Evolutionary conservation across 2,888 invertebrate species (phyloP).

Genomic region (Acronicta psi): DNA sequence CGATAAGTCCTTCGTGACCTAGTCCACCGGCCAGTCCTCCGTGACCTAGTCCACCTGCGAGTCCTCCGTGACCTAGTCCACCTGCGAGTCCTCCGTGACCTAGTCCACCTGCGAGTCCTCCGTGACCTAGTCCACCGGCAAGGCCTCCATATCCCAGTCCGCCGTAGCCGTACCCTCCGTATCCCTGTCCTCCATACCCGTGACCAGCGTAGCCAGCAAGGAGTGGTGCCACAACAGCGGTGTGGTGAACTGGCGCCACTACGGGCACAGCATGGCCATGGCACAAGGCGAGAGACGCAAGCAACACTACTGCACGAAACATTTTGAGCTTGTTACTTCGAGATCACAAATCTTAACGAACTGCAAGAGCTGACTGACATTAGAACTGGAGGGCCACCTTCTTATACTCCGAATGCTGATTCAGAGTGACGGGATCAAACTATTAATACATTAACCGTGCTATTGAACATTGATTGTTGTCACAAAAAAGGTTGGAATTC

Average conservation of each 20-base stretch:
- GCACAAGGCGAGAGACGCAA: constrained; percentile 68
- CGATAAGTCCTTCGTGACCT: constrained; percentile 7
- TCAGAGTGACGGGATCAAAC: constrained; percentile 76
- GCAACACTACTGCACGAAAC: constrained; percentile 67
- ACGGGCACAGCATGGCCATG: constrained; percentile 72
- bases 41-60: constrained; percentile 8
- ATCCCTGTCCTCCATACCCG: constrained; percentile 61
- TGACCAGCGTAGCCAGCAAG: constrained; percentile 60
- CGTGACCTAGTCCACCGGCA: constrained; percentile 31
- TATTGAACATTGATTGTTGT: constrained; percentile 70
- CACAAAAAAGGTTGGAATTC: constrained; percentile 70
- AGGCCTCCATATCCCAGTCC: constrained; percentile 22
- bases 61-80: constrained; percentile 18
- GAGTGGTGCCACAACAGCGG: constrained; percentile 66
- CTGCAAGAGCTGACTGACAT: constrained; percentile 64
- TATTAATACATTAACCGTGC: constrained; percentile 76
- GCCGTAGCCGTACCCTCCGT: constrained; percentile 53
- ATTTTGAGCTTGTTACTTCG: constrained; percentile 61
- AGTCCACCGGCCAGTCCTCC: constrained; percentile 2
- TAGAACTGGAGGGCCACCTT: constrained; percentile 59
- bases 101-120: constrained; percentile 43
- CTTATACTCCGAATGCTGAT: constrained; percentile 76
- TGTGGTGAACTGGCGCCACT: constrained; percentile 65
- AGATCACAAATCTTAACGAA: constrained; percentile 48
- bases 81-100: constrained; percentile 35